These are phyloP conservation scores for Taurulus bubalis DNA, from an alignment of 2,113 vertebrate species.

Conservation along the genomic window DNA sequence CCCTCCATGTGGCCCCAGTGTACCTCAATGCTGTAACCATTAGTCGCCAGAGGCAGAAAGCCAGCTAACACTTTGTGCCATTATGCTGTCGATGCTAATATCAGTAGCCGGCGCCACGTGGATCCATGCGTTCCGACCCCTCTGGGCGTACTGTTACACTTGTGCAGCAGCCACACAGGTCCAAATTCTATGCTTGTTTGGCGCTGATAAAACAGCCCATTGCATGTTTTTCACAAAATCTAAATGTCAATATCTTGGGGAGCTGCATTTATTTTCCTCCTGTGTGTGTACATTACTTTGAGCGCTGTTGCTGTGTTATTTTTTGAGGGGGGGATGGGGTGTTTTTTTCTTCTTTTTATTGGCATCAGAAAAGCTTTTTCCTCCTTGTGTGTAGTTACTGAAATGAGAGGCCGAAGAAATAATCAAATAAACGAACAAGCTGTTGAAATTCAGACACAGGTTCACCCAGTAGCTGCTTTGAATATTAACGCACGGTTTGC, in stretches of 20 bases:
- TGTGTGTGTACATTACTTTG: conserved; percentile 22
- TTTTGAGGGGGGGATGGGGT: background rate
- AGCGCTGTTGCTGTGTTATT: background rate
- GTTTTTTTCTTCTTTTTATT: background rate
- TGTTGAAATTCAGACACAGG: conserved; percentile 48
- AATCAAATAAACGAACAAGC: conserved; percentile 56
- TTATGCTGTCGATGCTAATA: conserved; percentile 56
- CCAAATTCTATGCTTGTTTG: conserved; percentile 22
- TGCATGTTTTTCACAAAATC: conserved; percentile 38
- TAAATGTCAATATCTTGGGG: conserved; percentile 23
- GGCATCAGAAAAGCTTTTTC: conserved; percentile 50
- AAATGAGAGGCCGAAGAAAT: conserved; percentile 51
- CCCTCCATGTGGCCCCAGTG: conserved; percentile 19
- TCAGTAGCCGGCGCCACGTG: conserved; percentile 5
- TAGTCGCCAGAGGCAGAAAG: conserved; percentile 46
- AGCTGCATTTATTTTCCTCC: conserved; percentile 5
- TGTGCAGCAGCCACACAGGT: background rate
- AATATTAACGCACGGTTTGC: conserved; percentile 59
- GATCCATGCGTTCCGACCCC: conserved; percentile 13
- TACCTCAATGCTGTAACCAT: conserved; percentile 47
- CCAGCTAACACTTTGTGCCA: conserved; percentile 30
- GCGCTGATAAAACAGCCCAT: conserved; percentile 26
- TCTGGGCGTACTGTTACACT: conserved; percentile 6
- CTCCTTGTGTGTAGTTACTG: conserved; percentile 36
- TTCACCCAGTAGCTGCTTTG: conserved; percentile 54